Conservation (phyloP, 2,797 vertebrate species). For the Clarias platycephalus region DNA sequence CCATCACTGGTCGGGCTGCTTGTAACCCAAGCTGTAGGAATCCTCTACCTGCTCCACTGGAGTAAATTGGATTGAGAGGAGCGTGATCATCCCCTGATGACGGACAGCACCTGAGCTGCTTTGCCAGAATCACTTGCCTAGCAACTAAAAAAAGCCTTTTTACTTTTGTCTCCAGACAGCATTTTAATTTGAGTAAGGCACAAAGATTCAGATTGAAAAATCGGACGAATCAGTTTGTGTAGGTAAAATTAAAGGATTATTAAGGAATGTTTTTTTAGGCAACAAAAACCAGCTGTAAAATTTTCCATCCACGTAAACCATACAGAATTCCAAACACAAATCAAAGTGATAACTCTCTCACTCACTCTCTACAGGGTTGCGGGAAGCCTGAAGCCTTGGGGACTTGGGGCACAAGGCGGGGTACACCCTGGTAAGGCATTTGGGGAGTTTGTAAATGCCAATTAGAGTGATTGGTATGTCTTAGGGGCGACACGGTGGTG, state of each 20-base stretch:
- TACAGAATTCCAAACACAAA: not conserved
- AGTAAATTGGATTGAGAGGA: constrained; percentile 69
- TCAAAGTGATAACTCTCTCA: not conserved
- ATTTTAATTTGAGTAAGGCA: not conserved
- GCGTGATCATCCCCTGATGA: constrained; percentile 64
- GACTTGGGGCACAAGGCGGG: no score
- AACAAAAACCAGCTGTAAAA: not conserved
- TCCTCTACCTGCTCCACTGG: constrained; percentile 57
- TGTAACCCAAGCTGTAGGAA: constrained; percentile 30
- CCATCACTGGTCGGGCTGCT: not conserved
- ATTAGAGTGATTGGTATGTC: no score
- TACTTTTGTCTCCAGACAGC: not conserved
- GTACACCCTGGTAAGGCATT: no score
- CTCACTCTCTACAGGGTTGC: no score
- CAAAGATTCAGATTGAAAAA: not conserved
- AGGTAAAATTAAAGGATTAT: not conserved
- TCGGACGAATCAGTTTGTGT: not conserved
- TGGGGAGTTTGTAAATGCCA: no score
- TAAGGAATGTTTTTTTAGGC: not conserved
- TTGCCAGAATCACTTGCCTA: constrained; percentile 36
- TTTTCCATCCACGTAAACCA: not conserved
- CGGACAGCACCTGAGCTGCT: constrained; percentile 57
- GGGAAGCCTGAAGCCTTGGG: no score
- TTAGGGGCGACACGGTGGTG: no score
- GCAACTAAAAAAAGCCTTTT: not conserved